A percentile compares a stretch with the other conserved stretches of the same genome.
These are phyloP conservation scores for Chaenocephalus aceratus DNA, from an alignment of 2,113 vertebrate genomes.

Conservation along the genomic window DNA sequence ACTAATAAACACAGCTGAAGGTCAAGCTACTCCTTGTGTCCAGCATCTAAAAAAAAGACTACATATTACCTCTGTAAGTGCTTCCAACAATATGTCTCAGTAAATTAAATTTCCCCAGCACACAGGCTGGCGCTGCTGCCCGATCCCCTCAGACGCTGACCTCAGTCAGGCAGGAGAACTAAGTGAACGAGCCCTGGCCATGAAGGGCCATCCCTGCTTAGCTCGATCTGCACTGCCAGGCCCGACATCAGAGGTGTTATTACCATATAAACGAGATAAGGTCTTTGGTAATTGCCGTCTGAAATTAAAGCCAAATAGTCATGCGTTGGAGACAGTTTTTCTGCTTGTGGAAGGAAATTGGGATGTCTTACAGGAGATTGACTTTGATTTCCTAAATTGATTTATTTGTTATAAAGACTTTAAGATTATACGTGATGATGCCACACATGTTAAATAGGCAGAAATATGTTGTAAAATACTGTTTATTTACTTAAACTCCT, in stretches of 20 bases:
- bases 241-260: constrained; percentile 74
- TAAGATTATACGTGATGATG: neutral
- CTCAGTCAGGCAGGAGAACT: constrained; percentile 56
- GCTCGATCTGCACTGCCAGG: constrained; percentile 58
- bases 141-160: constrained; percentile 51
- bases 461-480: neutral
- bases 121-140: constrained; percentile 47
- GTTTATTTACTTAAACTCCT: constrained; percentile 7
- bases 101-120: constrained; percentile 41
- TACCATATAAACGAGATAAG: constrained; percentile 87
- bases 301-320: constrained; percentile 75
- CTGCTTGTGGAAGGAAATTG: constrained; percentile 41
- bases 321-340: constrained; percentile 40
- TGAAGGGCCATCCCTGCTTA: constrained; percentile 63
- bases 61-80: constrained; percentile 52
- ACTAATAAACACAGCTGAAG: constrained; percentile 58
- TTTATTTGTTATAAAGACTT: neutral
- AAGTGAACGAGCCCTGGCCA: constrained; percentile 55
- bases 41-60: constrained; percentile 52
- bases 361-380: constrained; percentile 32
- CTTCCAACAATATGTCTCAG: constrained; percentile 58
- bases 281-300: constrained; percentile 78
- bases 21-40: constrained; percentile 44
- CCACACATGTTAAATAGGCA: neutral
- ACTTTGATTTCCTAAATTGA: constrained; percentile 10